Evolutionary conservation across 2,888 invertebrate genomes (phyloP).

Genomic region (Drosophila glabriapex): DNA sequence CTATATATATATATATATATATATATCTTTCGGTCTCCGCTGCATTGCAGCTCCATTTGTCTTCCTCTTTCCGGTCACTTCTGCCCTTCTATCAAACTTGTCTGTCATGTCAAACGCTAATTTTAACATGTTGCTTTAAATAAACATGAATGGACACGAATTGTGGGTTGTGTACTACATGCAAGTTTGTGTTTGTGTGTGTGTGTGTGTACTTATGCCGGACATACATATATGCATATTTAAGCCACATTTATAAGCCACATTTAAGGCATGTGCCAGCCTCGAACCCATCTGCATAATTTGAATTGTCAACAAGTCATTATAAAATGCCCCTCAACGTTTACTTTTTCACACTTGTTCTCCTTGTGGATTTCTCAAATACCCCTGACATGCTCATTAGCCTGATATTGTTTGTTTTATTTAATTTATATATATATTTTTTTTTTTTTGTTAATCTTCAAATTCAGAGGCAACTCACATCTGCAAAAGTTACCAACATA

Average conservation of each 20-base stretch:
- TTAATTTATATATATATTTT: no score
- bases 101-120: slow-evolving; percentile 62
- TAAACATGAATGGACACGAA: slow-evolving; percentile 67
- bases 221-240: slow-evolving; percentile 39
- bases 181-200: not conserved
- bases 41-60: slow-evolving; percentile 25
- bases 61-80: not conserved
- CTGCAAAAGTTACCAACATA: not conserved
- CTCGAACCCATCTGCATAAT: slow-evolving; percentile 58
- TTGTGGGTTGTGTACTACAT: slow-evolving; percentile 10
- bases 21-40: not conserved
- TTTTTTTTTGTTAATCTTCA: not conserved
- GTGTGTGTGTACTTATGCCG: slow-evolving; percentile 12
- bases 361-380: slow-evolving; percentile 13
- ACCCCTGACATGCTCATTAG: slow-evolving; percentile 44
- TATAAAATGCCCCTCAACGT: slow-evolving; percentile 41
- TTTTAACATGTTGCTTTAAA: slow-evolving; percentile 77
- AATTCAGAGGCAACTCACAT: not conserved
- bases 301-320: slow-evolving; percentile 67
- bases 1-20: not conserved
- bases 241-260: slow-evolving; percentile 24
- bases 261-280: slow-evolving; percentile 21
- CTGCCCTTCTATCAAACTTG: not conserved
- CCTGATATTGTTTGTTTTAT: not conserved
- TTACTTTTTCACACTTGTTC: slow-evolving; percentile 30